Conservation (phyloP, 1,140 invertebrate genomes). For the Plodia interpunctella region DNA sequence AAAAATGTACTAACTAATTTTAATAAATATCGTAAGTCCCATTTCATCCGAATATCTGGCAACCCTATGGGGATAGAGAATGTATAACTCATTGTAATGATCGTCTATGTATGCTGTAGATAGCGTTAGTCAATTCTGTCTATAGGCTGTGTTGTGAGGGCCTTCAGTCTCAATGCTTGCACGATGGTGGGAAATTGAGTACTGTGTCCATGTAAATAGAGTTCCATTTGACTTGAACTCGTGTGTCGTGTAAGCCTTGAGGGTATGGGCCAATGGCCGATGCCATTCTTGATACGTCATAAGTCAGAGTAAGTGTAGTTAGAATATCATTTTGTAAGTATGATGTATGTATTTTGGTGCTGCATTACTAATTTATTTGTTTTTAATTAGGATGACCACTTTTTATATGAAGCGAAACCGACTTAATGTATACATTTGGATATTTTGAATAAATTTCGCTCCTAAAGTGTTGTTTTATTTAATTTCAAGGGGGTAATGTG, state of each 20-base stretch:
- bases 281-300: conserved; percentile 1
- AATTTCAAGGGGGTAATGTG: conserved; percentile 8
- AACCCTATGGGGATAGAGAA: neutral
- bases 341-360: conserved; percentile 65
- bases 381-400: conserved; percentile 50
- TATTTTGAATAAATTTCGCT: conserved; percentile 68
- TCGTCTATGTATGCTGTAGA: neutral
- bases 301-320: conserved; percentile 34
- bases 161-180: neutral
- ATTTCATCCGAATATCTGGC: neutral
- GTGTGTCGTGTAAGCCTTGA: neutral
- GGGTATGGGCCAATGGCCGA: neutral
- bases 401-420: conserved; percentile 57
- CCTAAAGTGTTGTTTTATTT: conserved; percentile 44
- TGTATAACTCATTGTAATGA: neutral
- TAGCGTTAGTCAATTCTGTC: neutral
- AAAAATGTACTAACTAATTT: no score
- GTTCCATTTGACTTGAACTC: neutral
- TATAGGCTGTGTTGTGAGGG: neutral
- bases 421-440: conserved; percentile 67
- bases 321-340: conserved; percentile 48
- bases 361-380: conserved; percentile 68
- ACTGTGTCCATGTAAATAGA: neutral
- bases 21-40: neutral
- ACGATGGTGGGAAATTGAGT: neutral